A percentile compares a stretch with the other conserved stretches of the same genome.
Conservation (phyloP, 2,113 vertebrate species). For the Daboia siamensis region DNA sequence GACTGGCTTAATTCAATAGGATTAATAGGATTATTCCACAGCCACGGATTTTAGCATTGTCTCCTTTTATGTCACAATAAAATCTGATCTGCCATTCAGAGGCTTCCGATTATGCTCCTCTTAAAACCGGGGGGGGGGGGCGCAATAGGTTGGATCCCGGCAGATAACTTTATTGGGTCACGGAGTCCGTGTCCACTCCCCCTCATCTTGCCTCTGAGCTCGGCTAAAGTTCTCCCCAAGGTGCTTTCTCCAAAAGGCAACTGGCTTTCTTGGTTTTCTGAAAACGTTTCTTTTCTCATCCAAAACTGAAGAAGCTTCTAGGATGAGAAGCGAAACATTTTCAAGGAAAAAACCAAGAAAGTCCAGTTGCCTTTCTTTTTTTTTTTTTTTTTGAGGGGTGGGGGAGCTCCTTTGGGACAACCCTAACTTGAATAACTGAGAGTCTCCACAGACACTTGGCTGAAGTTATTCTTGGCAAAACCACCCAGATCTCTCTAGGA, state of each 20-base stretch:
- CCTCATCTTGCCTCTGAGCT: fast-evolving
- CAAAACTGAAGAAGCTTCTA: background rate
- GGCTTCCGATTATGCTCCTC: too few species aligned
- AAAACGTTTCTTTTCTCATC: background rate
- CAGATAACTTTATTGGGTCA: background rate
- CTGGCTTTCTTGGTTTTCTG: background rate
- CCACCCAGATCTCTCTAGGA: constrained; percentile 49
- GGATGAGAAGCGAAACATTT: background rate
- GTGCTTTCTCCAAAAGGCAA: background rate
- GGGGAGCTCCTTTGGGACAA: background rate
- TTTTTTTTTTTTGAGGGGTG: background rate
- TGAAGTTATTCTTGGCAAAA: constrained; percentile 63
- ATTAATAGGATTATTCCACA: background rate
- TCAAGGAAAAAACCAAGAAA: background rate
- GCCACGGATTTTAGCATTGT: background rate
- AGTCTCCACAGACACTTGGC: fast-evolving
- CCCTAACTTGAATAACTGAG: background rate
- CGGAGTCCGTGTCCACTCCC: background rate
- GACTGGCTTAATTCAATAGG: background rate
- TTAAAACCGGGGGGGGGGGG: background rate
- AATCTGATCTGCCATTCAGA: background rate
- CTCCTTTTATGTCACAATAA: background rate
- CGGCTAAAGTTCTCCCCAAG: constrained; percentile 28
- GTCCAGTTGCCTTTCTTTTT: background rate
- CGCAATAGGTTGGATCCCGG: background rate